Percentiles rank a stretch among this genome's conserved stretches.
These are phyloP conservation scores for Pachyseris speciosa DNA, from an alignment of 64 coral and sea anemone genomes.

Conservation along the genomic window DNA sequence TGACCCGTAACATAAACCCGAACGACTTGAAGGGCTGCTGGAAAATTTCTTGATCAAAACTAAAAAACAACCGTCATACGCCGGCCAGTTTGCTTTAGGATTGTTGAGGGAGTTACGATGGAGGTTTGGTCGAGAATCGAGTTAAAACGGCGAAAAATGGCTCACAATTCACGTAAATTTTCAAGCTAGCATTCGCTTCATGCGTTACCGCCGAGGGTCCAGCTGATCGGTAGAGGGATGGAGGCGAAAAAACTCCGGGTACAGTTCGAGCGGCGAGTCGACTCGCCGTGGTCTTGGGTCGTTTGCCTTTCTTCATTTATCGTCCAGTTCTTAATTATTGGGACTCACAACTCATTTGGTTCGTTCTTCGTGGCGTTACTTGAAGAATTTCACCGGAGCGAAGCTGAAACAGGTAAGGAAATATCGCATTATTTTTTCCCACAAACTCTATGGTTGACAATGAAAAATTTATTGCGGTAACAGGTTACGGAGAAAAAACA, in stretches of 20 bases:
- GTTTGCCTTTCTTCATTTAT: slow-evolving; percentile 87
- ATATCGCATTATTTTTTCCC: not conserved
- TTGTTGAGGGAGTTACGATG: slow-evolving; percentile 14
- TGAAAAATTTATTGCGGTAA: slow-evolving; percentile 22
- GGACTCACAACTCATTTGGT: slow-evolving; percentile 87
- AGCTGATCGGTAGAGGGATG: not conserved
- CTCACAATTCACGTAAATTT: not conserved
- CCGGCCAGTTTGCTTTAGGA: not conserved
- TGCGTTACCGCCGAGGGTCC: not conserved
- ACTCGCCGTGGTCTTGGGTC: slow-evolving; percentile 86
- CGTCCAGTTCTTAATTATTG: slow-evolving; percentile 83
- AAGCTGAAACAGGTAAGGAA: slow-evolving; percentile 86
- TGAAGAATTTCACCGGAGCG: slow-evolving; percentile 77
- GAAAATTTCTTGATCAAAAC: slow-evolving; percentile 42
- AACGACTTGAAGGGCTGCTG: slow-evolving; percentile 27
- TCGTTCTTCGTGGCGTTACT: slow-evolving; percentile 87
- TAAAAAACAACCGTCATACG: not conserved
- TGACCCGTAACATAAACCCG: slow-evolving; percentile 27
- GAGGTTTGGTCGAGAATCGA: slow-evolving; percentile 23
- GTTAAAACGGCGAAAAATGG: slow-evolving; percentile 25
- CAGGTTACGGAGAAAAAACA: slow-evolving; percentile 9
- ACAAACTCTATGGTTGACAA: not conserved
- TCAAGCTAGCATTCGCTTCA: not conserved
- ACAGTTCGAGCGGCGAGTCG: slow-evolving; percentile 31
- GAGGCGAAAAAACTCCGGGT: slow-evolving; percentile 22